Base-by-base conservation (phyloP, 2,797 vertebrate genomes). In the Enteromius viviparus region DNA sequence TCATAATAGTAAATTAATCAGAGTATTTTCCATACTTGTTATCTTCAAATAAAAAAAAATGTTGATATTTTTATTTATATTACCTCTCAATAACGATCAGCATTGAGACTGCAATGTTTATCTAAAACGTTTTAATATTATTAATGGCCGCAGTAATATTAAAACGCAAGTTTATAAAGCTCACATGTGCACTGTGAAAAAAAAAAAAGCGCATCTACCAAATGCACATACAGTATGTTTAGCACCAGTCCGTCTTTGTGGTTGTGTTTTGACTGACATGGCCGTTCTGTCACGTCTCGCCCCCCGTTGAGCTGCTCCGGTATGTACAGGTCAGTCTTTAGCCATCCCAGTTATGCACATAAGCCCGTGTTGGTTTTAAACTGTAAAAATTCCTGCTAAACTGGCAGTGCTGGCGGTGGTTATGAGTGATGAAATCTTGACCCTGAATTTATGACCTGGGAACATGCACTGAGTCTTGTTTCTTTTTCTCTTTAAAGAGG, bases 301-400 rank as follows among this genome's bases (percentile, higher is more conserved):
- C 21, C 71, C 42, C 42, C 40, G 34, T 45, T 80, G 51, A 80
- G 49, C 66, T 80, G n/a, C 66, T 76, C 51, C 53, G 78, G 81
- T 69, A 64, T 87, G 77, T 66, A 75, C 76, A 81, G 75, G 83
- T 84, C 78, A 87, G 86, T 82, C 77, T 78, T 72, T 77, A 89
- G 86, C 81, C 76, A 90, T 90, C 75, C 71, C 86, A 89, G 84
- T 82, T 81, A 91, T 91, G 90, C 87, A 83, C 84, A 90, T 84
- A 84, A 89, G 87, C 89, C 85, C 23, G 15, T 87, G 88, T 88
- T 91, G 86, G 85, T 91, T 92, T 92, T 88, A 89, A 92, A 91
- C 87, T 60, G 84, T 88, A 89, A 87, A 91, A 86, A 91, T 87
- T 87, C 87, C 85, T 87, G 85, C 84, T 91, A 80, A 88, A 91